A percentile compares a stretch with the other conserved stretches of the same genome.
These are phyloP conservation scores for Indri indri DNA, from an alignment of 2,113 vertebrate species.

Conservation along the genomic window DNA sequence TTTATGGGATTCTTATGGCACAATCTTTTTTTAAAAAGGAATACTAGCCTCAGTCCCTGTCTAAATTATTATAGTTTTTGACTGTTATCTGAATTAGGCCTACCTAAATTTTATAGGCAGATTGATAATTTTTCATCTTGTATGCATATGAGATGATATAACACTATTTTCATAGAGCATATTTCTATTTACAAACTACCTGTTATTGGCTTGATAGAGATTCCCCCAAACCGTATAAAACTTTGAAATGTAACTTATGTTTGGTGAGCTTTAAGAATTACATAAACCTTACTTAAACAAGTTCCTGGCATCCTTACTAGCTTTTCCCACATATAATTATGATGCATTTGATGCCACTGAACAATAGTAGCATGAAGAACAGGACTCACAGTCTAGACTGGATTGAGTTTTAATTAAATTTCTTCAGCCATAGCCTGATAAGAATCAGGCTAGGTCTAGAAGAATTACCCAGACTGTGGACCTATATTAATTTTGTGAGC, in stretches of 20 bases:
- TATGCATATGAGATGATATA: neutral
- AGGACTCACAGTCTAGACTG: conserved; percentile 1
- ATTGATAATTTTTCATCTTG: conserved; percentile 27
- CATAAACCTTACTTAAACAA: neutral
- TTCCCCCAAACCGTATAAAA: conserved; percentile 8
- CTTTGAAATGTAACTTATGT: neutral
- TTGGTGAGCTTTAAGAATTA: conserved; percentile 40
- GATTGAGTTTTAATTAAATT: conserved; percentile 49
- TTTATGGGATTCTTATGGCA: neutral
- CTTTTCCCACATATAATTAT: neutral
- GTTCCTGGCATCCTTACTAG: neutral
- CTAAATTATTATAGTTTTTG: neutral
- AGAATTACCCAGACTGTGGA: neutral
- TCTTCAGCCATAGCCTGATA: conserved; percentile 33
- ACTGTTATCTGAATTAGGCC: neutral
- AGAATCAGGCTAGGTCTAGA: conserved; percentile 20
- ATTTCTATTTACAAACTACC: conserved; percentile 29
- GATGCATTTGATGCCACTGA: neutral
- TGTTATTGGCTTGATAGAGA: conserved; percentile 1
- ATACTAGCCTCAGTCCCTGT: neutral
- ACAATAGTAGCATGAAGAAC: neutral
- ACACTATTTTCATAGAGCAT: conserved; percentile 19
- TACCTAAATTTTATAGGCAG: conserved; percentile 43
- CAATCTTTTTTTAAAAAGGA: neutral
- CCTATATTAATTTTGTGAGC: neutral